Evolutionary conservation across 2,113 vertebrate genomes (phyloP).

Genomic region (Megaleporinus macrocephalus): DNA sequence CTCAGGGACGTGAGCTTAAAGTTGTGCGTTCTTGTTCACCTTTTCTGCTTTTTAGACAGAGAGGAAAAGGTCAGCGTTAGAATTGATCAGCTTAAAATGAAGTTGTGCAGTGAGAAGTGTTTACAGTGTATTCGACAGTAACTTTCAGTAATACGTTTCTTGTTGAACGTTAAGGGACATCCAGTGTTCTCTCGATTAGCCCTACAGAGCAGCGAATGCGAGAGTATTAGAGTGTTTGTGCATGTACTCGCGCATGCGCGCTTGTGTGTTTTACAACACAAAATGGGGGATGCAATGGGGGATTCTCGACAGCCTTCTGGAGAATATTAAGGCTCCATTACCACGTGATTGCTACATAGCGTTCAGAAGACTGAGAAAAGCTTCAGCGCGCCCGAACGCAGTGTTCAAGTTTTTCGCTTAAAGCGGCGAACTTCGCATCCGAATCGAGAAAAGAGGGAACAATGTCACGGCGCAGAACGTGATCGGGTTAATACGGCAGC

Average conservation of each 20-base stretch:
- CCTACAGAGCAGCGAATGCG: not conserved
- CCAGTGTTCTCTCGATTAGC: not conserved
- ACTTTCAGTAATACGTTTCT: not conserved
- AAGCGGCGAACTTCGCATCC: not conserved
- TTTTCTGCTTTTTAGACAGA: no score
- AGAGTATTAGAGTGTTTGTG: not conserved
- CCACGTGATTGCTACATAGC: not conserved
- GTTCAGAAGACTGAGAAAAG: not conserved
- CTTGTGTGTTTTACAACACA: not conserved
- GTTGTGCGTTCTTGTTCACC: not conserved
- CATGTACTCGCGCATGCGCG: not conserved
- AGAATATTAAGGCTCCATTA: not conserved
- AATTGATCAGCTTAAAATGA: no score
- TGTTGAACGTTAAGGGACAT: not conserved
- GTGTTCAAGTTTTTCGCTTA: not conserved
- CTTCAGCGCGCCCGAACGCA: not conserved
- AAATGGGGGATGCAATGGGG: not conserved
- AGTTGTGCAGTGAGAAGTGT: no score
- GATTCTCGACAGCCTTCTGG: not conserved
- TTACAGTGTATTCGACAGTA: no score
- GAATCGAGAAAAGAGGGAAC: not conserved
- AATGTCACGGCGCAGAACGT: not conserved
- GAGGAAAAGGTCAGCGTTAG: no score
- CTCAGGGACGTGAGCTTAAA: not conserved
- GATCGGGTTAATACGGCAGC: slow-evolving; percentile 34